Evolutionary conservation across 2,888 invertebrate genomes (phyloP), one percentile per base, ranked within the genome.

Genomic region (Eilema griseolum): DNA sequence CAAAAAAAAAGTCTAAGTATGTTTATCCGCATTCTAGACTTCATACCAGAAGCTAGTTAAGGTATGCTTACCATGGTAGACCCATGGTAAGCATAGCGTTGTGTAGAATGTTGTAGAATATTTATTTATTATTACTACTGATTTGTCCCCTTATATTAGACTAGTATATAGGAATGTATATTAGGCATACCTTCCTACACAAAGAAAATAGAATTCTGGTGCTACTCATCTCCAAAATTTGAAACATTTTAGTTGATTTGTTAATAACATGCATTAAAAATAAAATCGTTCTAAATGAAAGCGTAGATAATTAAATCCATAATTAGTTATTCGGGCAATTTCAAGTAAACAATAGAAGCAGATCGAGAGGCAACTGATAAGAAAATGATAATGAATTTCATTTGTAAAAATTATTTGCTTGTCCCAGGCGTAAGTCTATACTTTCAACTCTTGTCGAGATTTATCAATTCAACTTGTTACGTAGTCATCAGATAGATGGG

Each of bases 401-500:
- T 52, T 52, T 52, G 52, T 20, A 52, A 52, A 41, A 46, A 5
- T 52, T 46, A 20, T 20, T 52, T 52, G 52, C n/a, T 52, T 52
- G 52, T 10, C 20, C 52, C 52, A 52, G 52, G n/a, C 52, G 8
- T 46, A 46, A 20, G 20, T 46, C 46, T 46, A 46, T 46, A 59
- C 16, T 52, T 64, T 46, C 26, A 52, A 64, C 52, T n/a, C 2
- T 16, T 16, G n/a, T n/a, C n/a, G 20, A 24, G 66, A 65, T 31
- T 37, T 37, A 7, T 70, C 7, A 62, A 66, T 71, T 61, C 16
- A 71, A 70, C 46, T 41, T 23, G 57, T 71, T 72, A 61, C 37
- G 24, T 46, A 72, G 71, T 60, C 23, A 46, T 11, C 69, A 41
- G 37, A 37, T 11, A 24, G 16, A 59, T 66, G 26, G 26, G 41